Base-by-base conservation (phyloP, 2,797 vertebrate species). In the Australoheros facetus region DNA sequence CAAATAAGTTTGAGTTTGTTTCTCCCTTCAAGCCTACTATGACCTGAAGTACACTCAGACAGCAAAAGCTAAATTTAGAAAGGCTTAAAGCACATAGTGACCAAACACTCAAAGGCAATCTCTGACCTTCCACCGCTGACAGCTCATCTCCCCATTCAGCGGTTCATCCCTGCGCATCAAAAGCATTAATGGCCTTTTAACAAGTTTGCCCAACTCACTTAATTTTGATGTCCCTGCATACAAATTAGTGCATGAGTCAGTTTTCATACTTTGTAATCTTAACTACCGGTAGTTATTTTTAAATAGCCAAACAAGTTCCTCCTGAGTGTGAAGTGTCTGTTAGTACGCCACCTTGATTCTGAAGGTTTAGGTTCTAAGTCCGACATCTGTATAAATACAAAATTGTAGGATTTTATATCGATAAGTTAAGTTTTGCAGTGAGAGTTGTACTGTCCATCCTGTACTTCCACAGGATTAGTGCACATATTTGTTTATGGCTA, bases 21-120 rank as follows among this genome's bases (percentile, higher is more conserved):
- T 86, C 71, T 58, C 72, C 78, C 79, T 82, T 58, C 73, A 64
- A 88, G 84, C 79, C 69, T 56, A 59, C 62, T 83, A 77, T 94
- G 92, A 91, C 92, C 91, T 89, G 37, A 90, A 92, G 91, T 92
- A 91, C 87, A 89, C 88, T 88, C 81, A 82, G 84, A 84, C 83
- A 85, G 87, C 85, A 42, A 89, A 71, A 48, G 88, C 92, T 94
- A 95, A 92, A 94, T 93, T 92, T 95, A 95, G 94, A 90, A 91
- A 79, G 86, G 94, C 95, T 95, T 94, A 93, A 88, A 95, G 93
- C 93, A 91, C 92, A 91, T 72, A 92, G 91, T 91, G 91, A 90
- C 92, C 92, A 86, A 91, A 88, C 84, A 92, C 90, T 93, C 90
- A 90, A 90, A 91, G 85, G 86, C 88, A 89, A 91, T 89, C 82